phyloP scores from a whole-genome alignment of 2,113 vertebrate species.

The Pteropus alecto region DNA sequence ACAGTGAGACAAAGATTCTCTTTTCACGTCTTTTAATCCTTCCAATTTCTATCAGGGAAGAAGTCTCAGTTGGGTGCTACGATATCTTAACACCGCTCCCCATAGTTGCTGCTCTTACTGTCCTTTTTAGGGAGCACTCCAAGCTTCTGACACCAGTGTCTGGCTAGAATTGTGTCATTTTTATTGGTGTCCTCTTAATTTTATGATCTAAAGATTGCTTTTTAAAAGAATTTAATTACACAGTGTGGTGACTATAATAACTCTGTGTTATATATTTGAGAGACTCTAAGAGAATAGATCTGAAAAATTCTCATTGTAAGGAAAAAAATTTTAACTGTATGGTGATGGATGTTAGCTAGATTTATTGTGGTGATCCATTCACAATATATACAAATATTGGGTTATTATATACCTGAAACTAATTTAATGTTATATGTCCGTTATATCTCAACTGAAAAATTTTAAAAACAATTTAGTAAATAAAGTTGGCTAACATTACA shows the following conservation, averaged over 20 bases:
- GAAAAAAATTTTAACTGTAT: background rate
- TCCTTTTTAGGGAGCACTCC: background rate
- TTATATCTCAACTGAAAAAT: background rate
- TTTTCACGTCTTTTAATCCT: background rate
- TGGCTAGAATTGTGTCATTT: background rate
- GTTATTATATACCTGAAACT: background rate
- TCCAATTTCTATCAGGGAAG: background rate
- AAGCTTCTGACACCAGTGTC: background rate
- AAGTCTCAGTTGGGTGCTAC: background rate
- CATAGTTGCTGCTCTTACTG: background rate
- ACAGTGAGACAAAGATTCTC: background rate
- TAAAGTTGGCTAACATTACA: background rate
- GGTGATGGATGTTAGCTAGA: background rate
- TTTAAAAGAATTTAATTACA: background rate
- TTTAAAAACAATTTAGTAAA: background rate
- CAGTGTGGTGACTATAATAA: background rate
- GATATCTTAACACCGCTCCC: background rate
- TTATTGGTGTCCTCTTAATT: slow-evolving; percentile 12
- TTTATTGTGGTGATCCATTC: background rate
- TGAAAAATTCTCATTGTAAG: background rate
- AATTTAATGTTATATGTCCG: background rate
- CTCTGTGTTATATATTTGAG: background rate
- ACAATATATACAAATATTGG: background rate
- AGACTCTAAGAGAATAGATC: background rate
- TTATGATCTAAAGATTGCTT: background rate